Base-by-base conservation (phyloP, 2,113 vertebrate species). In the Holacanthus passer region DNA sequence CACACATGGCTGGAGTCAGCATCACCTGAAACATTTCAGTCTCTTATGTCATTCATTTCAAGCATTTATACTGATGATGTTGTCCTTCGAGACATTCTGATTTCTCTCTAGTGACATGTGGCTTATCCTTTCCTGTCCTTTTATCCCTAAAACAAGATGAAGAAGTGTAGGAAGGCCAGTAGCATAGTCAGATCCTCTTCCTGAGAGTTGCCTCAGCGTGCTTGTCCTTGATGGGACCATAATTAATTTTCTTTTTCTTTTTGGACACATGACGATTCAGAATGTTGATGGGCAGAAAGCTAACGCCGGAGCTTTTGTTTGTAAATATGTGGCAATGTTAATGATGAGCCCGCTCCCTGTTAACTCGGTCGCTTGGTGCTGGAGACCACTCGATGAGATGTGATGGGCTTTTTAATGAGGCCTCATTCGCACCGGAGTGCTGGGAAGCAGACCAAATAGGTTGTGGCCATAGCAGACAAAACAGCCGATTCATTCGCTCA, bases 321-420 rank as follows among this genome's bases (percentile, higher is more conserved):
- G 97, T 97, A 96, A 97, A 97, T 97, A 96, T 95, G 95, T 94
- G 95, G 94, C 94, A 93, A 94, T 89, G 91, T 95, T 97, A 97
- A 98, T 96, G 96, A 97, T 96, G 88, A 72, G 71, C 47, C 43
- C 92, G 94, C 95, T 90, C 73, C 69, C 75, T 35, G 50, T 5
- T 76, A 79, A 85, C 90, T 93, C 90, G 91, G 94, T 91, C 95
- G 72, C 77, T 87, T 20, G 45, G 75, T 58, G 95, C 94, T 93
- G 92, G 92, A 91, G 81, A 86, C 83, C 78, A 81, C 95, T 97
- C 92, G 91, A 94, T 35, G 81, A 91, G 93, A 96, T 95, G 96
- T 96, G 96, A 96, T 92, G 35, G 78, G 94, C 81, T 87, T 92
- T 91, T 91, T 90, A 95, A 94, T 86, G 83, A 93, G 90, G 64